Evolutionary conservation across 2,888 invertebrate species (phyloP).

Genomic region (Agrochola lota): DNA sequence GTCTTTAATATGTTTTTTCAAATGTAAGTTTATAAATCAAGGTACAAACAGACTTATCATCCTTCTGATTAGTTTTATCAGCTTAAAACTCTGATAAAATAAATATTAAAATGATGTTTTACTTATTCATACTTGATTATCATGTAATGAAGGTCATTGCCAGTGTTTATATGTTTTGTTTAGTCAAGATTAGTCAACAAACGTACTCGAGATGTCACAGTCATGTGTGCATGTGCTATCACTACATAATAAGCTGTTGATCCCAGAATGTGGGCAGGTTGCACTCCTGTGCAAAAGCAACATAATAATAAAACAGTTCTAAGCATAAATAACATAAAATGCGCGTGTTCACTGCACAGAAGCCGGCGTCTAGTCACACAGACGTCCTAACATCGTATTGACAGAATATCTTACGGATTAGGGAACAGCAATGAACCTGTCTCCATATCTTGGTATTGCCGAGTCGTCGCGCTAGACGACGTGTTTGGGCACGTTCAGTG

Average conservation of each 20-base stretch:
- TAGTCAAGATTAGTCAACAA: slow-evolving; percentile 55
- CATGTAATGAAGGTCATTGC: slow-evolving; percentile 50
- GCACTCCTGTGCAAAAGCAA: slow-evolving; percentile 46
- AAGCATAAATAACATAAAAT: slow-evolving; percentile 64
- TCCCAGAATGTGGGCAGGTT: slow-evolving; percentile 1
- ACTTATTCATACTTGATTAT: slow-evolving; percentile 33
- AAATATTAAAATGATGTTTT: slow-evolving; percentile 38
- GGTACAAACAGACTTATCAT: neutral
- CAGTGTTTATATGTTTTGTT: slow-evolving; percentile 64
- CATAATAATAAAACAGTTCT: slow-evolving; percentile 49
- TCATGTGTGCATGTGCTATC: slow-evolving; percentile 8
- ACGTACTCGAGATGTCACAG: slow-evolving; percentile 25
- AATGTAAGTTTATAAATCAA: slow-evolving; percentile 14
- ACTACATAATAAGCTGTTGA: slow-evolving; percentile 44
- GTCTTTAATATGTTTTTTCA: neutral
- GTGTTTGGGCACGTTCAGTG: slow-evolving; percentile 71
- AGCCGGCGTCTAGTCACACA: slow-evolving; percentile 74
- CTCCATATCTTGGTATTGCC: slow-evolving; percentile 78
- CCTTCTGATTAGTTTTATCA: slow-evolving; percentile 35
- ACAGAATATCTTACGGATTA: slow-evolving; percentile 83
- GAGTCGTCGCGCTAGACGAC: slow-evolving; percentile 71
- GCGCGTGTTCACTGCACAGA: slow-evolving; percentile 69
- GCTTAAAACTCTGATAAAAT: slow-evolving; percentile 35
- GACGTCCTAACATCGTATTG: slow-evolving; percentile 71
- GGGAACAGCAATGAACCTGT: slow-evolving; percentile 81